These are phyloP conservation scores for Apocheima hispidaria DNA, from an alignment of 2,888 invertebrate species.

Conservation along the genomic window DNA sequence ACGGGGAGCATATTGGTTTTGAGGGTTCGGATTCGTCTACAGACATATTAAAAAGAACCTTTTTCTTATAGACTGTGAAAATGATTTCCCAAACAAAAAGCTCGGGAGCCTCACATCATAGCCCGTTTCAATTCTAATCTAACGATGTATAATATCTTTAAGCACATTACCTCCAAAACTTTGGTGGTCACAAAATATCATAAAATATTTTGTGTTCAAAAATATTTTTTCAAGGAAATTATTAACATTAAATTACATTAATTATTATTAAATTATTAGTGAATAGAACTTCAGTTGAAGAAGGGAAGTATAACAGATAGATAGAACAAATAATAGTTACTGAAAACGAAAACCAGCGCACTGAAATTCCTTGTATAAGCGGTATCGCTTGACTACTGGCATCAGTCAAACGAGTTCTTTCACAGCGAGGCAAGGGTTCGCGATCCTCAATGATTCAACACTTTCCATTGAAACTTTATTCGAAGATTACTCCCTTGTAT, in stretches of 20 bases:
- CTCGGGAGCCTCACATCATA: too few relatives aligned
- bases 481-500: conserved; percentile 85
- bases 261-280: too few relatives aligned
- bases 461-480: conserved; percentile 85
- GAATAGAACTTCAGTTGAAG: not conserved
- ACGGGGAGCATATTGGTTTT: conserved; percentile 18
- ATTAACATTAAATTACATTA: too few relatives aligned
- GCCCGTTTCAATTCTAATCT: too few relatives aligned
- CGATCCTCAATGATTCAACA: conserved; percentile 82
- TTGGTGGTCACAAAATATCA: too few relatives aligned
- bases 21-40: not conserved
- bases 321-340: not conserved
- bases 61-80: too few relatives aligned
- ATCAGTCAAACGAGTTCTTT: conserved; percentile 66
- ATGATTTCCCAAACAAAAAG: too few relatives aligned
- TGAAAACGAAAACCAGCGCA: conserved; percentile 2
- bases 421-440: conserved; percentile 77
- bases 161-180: too few relatives aligned
- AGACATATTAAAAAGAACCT: not conserved
- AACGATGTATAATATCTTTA: too few relatives aligned
- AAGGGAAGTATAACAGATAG: not conserved
- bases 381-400: conserved; percentile 50
- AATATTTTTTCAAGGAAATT: too few relatives aligned
- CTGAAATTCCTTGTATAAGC: conserved; percentile 34
- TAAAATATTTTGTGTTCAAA: too few relatives aligned